Conservation (phyloP, 2,888 invertebrate species). For the Drosophila atroscutellata region DNA sequence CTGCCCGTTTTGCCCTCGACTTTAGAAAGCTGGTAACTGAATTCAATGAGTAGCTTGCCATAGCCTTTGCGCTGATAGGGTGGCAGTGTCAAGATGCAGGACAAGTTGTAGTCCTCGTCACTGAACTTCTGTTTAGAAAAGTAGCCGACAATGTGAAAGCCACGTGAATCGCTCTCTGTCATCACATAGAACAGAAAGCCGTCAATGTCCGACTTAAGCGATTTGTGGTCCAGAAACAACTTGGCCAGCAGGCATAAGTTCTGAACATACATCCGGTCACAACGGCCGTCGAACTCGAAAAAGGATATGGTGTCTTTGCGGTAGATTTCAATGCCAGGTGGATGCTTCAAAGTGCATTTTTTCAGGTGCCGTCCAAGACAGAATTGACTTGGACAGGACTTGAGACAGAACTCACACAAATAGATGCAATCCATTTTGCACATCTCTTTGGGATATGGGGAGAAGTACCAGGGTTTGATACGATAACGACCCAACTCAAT, state of each 20-base stretch:
- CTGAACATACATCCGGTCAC: constrained; percentile 98
- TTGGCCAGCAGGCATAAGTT: constrained; percentile 98
- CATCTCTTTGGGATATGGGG: constrained; percentile 98
- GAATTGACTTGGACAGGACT: constrained; percentile 97
- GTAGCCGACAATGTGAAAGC: constrained; percentile 99
- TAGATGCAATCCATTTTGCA: constrained; percentile 95
- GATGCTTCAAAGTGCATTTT: constrained; percentile 94
- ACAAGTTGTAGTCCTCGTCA: constrained; percentile 99
- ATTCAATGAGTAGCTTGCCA: constrained; percentile 99
- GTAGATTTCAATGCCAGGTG: constrained; percentile 99
- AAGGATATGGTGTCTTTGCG: constrained; percentile 97
- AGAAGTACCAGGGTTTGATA: constrained; percentile 99
- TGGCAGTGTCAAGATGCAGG: constrained; percentile 96
- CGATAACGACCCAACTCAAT: constrained; percentile 97
- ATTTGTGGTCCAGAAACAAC: constrained; percentile 98
- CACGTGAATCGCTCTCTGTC: constrained; percentile 92
- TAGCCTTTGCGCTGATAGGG: constrained; percentile 99
- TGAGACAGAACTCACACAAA: constrained; percentile 99
- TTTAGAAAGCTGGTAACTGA: constrained; percentile 99
- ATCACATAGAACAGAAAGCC: constrained; percentile 98
- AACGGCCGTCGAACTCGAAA: constrained; percentile 98
- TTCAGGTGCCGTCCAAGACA: constrained; percentile 94
- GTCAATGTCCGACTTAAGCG: constrained; percentile 98
- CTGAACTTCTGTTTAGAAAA: constrained; percentile 99
- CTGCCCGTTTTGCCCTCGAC: constrained; percentile 99